Conservation (phyloP, 1,140 invertebrate genomes). For the Bombus breviceps region DNA sequence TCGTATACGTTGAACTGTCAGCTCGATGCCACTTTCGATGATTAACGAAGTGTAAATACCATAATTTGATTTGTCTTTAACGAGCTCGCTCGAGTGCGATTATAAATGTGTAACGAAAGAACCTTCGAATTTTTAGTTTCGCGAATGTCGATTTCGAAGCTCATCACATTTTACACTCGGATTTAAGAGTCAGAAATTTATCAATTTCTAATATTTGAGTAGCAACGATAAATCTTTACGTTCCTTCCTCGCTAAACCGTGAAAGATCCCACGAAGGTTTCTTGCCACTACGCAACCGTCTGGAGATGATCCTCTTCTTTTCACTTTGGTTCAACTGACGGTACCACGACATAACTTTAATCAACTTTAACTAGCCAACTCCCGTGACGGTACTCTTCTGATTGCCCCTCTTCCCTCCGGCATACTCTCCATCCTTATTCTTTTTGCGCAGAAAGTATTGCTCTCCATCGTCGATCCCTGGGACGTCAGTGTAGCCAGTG, state of each 20-base stretch:
- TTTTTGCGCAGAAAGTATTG: conserved; percentile 77
- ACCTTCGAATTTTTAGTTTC: not conserved
- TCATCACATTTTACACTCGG: not conserved
- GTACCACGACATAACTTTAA: conserved; percentile 56
- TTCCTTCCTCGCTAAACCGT: not conserved
- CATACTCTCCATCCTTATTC: conserved; percentile 65
- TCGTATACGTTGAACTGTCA: conserved; percentile 4
- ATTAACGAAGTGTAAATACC: conserved; percentile 23
- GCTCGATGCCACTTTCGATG: not conserved
- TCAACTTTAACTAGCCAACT: conserved; percentile 72
- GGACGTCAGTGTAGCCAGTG: conserved; percentile 80
- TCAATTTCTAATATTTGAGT: not conserved
- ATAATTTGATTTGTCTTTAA: conserved; percentile 21
- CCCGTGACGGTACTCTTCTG: conserved; percentile 53
- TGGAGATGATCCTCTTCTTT: not conserved
- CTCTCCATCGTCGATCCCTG: conserved; percentile 81
- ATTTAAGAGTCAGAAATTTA: not conserved
- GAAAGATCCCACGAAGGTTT: too few species aligned
- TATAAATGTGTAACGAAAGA: not conserved
- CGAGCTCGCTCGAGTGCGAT: not conserved
- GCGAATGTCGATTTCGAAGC: too few species aligned
- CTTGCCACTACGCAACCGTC: not conserved
- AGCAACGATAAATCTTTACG: not conserved
- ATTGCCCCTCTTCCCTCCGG: conserved; percentile 33
- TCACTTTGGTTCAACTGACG: not conserved